Conservation (phyloP, 2,113 vertebrate genomes). For the Leiothrix lutea region DNA sequence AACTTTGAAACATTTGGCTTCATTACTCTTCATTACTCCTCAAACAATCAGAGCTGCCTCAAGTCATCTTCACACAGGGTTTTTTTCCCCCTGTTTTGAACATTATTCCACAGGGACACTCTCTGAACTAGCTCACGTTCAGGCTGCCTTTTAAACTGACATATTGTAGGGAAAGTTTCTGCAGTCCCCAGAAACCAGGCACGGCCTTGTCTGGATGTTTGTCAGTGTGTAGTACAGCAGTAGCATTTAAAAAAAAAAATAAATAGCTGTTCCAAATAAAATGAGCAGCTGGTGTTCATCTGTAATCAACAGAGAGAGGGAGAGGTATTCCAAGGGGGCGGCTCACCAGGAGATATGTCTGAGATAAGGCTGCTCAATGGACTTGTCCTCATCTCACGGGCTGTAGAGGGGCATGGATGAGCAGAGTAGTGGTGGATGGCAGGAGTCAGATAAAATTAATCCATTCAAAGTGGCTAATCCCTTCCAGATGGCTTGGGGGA, state of each 20-base stretch:
- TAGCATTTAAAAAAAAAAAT: background rate
- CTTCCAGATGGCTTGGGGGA: background rate
- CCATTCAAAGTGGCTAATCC: constrained; percentile 12
- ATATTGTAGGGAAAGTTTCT: background rate
- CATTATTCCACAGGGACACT: background rate
- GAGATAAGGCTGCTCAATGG: background rate
- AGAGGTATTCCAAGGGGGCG: background rate
- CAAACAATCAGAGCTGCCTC: constrained; percentile 8
- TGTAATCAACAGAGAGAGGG: background rate
- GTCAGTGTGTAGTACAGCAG: background rate
- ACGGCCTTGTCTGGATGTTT: background rate
- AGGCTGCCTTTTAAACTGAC: background rate
- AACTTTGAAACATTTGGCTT: constrained; percentile 33
- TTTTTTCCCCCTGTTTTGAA: background rate
- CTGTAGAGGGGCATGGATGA: background rate
- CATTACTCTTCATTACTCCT: constrained; percentile 29
- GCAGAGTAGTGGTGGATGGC: background rate
- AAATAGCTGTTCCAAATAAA: background rate
- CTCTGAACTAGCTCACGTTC: background rate
- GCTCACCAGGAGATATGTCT: background rate
- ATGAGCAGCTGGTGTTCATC: background rate
- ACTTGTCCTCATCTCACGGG: background rate
- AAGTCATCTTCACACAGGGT: background rate
- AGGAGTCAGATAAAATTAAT: constrained; percentile 31
- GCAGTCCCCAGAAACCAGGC: background rate